phyloP scores from a whole-genome alignment of 1,140 invertebrate species.

The Mycetomoellerius zeteki region DNA sequence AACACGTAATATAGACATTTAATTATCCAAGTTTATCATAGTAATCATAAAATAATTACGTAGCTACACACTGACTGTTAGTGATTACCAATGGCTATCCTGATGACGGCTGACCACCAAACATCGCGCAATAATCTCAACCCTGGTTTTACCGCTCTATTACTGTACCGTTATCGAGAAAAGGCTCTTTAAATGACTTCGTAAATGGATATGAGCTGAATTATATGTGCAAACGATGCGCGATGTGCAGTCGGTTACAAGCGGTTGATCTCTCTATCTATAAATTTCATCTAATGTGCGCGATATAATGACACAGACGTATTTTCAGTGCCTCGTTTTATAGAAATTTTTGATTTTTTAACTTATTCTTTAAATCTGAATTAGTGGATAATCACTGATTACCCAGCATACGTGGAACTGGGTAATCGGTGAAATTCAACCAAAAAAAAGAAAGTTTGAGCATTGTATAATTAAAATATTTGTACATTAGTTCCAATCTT shows the following conservation, averaged over 20 bases:
- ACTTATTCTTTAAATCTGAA: too few species aligned
- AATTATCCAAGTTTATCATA: background rate
- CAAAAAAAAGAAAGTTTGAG: too few species aligned
- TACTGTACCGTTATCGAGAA: conserved; percentile 45
- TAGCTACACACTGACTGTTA: background rate
- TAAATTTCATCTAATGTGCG: conserved; percentile 50
- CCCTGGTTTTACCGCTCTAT: conserved; percentile 49
- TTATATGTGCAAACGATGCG: conserved; percentile 46
- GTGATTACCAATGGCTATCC: conserved; percentile 15
- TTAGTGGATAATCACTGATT: too few species aligned
- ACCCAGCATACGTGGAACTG: too few species aligned
- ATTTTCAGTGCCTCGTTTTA: conserved; percentile 11
- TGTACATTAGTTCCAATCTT: too few species aligned
- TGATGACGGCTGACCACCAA: conserved; percentile 19
- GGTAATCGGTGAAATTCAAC: too few species aligned
- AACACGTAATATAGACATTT: background rate
- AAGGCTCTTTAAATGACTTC: conserved; percentile 54
- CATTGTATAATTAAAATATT: too few species aligned
- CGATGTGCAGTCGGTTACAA: conserved; percentile 61
- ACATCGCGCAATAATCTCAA: background rate
- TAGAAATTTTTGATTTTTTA: background rate
- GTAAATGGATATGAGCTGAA: conserved; percentile 42
- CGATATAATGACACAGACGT: conserved; percentile 1
- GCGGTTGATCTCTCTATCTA: conserved; percentile 52
- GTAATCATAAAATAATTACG: background rate